These are phyloP conservation scores for Andricus curvator DNA, from an alignment of 2,888 invertebrate species.

Conservation along the genomic window DNA sequence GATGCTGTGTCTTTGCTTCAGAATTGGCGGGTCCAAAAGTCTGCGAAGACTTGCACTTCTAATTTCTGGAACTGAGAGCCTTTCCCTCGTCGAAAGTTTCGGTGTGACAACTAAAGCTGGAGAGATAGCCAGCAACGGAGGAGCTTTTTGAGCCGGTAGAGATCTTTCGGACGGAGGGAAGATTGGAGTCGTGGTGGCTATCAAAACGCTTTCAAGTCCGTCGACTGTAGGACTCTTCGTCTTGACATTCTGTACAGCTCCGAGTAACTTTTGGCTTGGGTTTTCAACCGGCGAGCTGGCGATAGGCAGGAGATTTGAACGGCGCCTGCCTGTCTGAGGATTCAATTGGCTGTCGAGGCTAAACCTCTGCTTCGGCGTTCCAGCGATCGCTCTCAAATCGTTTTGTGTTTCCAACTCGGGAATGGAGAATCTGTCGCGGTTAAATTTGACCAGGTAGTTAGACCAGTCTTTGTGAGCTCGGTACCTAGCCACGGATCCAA, in stretches of 20 bases:
- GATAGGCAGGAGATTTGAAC: slow-evolving; percentile 69
- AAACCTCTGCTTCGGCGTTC: slow-evolving; percentile 73
- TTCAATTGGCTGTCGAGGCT: slow-evolving; percentile 72
- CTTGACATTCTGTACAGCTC: slow-evolving; percentile 44
- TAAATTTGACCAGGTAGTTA: slow-evolving; percentile 62
- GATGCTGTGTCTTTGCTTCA: slow-evolving; percentile 72
- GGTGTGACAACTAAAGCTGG: slow-evolving; percentile 15
- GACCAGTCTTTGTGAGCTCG: slow-evolving; percentile 59
- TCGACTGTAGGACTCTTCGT: slow-evolving; percentile 58
- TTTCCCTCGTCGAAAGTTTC: slow-evolving; percentile 61
- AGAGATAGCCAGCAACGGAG: slow-evolving; percentile 20
- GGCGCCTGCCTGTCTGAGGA: slow-evolving; percentile 60
- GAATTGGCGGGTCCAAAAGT: slow-evolving; percentile 68
- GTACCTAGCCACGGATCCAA: slow-evolving; percentile 65
- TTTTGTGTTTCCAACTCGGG: slow-evolving; percentile 74
- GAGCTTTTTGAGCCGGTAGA: slow-evolving; percentile 11
- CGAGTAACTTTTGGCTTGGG: slow-evolving; percentile 57
- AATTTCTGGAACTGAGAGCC: slow-evolving; percentile 74
- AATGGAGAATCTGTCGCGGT: slow-evolving; percentile 73
- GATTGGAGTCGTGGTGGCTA: slow-evolving; percentile 70
- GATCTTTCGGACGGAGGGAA: slow-evolving; percentile 64
- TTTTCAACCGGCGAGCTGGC: slow-evolving; percentile 73
- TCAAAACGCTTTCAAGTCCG: slow-evolving; percentile 67
- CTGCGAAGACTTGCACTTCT: slow-evolving; percentile 71
- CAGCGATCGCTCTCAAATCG: slow-evolving; percentile 70